phyloP scores from a whole-genome alignment of 2,113 vertebrate species.

The Trogon surrucura region DNA sequence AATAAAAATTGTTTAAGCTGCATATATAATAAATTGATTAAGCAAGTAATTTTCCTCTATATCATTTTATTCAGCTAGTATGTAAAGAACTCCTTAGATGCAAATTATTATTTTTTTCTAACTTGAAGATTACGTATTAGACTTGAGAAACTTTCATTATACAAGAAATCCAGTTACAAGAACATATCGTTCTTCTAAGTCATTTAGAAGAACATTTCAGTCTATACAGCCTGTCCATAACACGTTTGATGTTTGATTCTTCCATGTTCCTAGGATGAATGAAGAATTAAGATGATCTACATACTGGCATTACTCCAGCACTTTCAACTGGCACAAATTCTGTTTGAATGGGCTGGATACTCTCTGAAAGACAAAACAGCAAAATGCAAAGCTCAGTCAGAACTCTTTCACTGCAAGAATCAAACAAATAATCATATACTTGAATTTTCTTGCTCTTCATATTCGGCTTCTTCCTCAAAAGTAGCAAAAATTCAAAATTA shows the following conservation, averaged over 20 bases:
- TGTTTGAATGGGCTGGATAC: background rate
- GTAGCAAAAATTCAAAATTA: background rate
- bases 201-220: slow-evolving; percentile 5
- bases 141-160: background rate
- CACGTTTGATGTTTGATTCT: background rate
- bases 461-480: background rate
- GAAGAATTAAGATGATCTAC: slow-evolving; percentile 3
- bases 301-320: background rate
- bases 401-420: background rate
- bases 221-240: background rate
- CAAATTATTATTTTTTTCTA: background rate
- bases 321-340: slow-evolving; percentile 33
- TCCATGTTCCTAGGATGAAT: background rate
- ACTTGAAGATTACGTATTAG: background rate
- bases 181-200: background rate
- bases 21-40: too few relatives aligned
- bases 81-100: background rate
- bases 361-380: background rate
- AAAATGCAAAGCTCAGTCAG: slow-evolving; percentile 4
- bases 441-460: background rate
- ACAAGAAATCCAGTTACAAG: background rate
- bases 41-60: background rate
- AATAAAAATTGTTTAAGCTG: background rate
- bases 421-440: background rate
- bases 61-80: background rate